Evolutionary conservation across 1,140 invertebrate genomes (phyloP), one percentile per base, ranked within the genome.

Genomic region (Trichonephila inaurata): DNA sequence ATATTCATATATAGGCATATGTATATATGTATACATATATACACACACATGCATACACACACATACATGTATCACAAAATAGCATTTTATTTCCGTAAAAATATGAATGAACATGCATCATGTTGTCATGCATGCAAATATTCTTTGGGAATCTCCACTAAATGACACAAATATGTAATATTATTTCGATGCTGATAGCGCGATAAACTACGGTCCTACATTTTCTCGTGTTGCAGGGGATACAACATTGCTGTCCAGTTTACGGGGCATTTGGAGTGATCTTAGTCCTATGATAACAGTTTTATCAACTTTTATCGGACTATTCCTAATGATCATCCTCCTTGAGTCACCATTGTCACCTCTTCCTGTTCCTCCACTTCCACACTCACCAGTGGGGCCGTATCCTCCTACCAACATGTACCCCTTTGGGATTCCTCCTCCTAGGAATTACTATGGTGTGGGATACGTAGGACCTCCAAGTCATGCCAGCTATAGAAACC

Each of bases 161-260:
- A 60, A 24, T 85, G 44, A 60, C 51, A 60, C 12, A 85, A 77
- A 85, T 85, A 51, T 85, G 83, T 61, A 85, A 61, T 24, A 60
- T 61, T 85, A 28, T 60, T 85, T 60, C 21, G 21, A 24, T 60
- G 10, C 21, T 58, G 51, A 51, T 44, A 44, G 10, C 85, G 72
- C 69, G 85, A 69, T 88, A 93, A 69, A 77, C 51, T 40, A 61
- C 62, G 51, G 86, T 77, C 61, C 92, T 44, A 88, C 92, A 85
- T 93, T 93, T 93, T 92, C 91, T 92, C 66, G 86, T 93, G 72
- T 93, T 93, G 28, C 92, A 93, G 92, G 92, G 62, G 92, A 93
- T 40, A 82, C 92, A 82, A 82, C 92, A 64, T 58, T 93, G 92
- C 92, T 93, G 86, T 88, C 92, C 62, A 89, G 85, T 82, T 40